Evolutionary conservation across 1,140 invertebrate species (phyloP).

Genomic region (Odontomachus brunneus): DNA sequence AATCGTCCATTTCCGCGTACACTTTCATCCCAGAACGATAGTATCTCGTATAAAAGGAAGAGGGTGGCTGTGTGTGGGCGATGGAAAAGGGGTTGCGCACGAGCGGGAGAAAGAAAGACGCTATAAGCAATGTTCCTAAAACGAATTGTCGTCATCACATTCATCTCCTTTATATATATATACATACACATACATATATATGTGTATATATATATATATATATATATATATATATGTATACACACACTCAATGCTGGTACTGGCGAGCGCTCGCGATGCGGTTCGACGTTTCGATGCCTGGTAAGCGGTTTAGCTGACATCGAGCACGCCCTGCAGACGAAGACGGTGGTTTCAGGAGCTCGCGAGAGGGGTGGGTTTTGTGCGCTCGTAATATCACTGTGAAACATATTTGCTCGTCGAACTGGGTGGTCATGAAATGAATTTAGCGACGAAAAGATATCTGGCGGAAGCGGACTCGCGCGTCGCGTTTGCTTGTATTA

Average conservation of each 20-base stretch:
- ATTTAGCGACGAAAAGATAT: background rate
- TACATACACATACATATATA: background rate
- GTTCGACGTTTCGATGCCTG: constrained; percentile 47
- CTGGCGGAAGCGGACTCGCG: background rate
- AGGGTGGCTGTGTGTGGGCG: background rate
- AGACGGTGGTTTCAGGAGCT: background rate
- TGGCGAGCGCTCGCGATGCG: background rate
- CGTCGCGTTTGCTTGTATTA: too few relatives aligned
- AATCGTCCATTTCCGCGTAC: constrained; percentile 53
- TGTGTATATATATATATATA: background rate
- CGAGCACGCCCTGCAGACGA: background rate
- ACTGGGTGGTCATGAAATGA: background rate
- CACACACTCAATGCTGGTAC: constrained; percentile 6
- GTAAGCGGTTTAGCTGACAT: constrained; percentile 43
- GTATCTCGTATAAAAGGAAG: constrained; percentile 36
- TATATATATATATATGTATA: background rate
- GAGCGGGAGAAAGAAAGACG: constrained; percentile 19
- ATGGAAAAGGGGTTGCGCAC: background rate
- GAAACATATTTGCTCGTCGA: background rate
- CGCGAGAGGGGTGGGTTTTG: background rate
- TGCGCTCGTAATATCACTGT: background rate
- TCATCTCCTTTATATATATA: constrained; percentile 23
- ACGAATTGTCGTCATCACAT: constrained; percentile 52
- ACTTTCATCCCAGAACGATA: constrained; percentile 49
- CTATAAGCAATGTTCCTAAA: constrained; percentile 48